Base-by-base conservation (phyloP, 2,888 invertebrate genomes). In the Volucella inflata region DNA sequence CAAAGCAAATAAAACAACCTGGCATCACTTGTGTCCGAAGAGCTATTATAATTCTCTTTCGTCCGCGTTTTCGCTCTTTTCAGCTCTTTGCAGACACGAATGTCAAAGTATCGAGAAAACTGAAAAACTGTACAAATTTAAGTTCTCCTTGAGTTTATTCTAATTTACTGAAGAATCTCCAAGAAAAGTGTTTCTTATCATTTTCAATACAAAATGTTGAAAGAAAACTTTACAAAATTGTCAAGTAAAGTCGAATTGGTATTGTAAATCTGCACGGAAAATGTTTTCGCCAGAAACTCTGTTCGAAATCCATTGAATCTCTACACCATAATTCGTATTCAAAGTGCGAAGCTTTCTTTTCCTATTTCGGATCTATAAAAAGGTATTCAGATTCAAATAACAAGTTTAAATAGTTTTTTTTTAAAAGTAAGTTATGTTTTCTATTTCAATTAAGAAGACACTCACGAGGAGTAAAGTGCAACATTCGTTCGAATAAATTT, bases 161-260 rank as follows among this genome's bases (percentile, higher is more conserved):
- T 17, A 21, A 14, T 57, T n/a, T 14, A 21, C 0, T 59, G 12
- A 17, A 11, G 6, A 30, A 30, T 30, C 30, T 59, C 9, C 8
- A 40, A 11, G 3, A 14, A 11, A 11, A 3, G 17, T 42, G 10
- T 59, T 59, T 21, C 9, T 17, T 17, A 12, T 42, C 2, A 17
- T 59, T 59, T 42, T 42, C 17, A 12, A 2, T 42, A n/a, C n/a
- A 10, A 55, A 68, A 30, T 68, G 12, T 14, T 44, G 14, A 36
- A 53, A 42, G 55, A 55, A 68, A 55, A 55, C 1, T 55, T 11
- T 2, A 44, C 8, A 55, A 53, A 14, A 55, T 44, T 42, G 44
- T 30, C 14, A 44, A 21, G 10, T 1, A 9, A 44, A 53, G 12
- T n/a, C 14, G 0, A 14, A 53, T 10, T 44, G 12, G 1, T 21